Conservation (phyloP, 2,888 invertebrate genomes). For the Papilio elwesi region DNA sequence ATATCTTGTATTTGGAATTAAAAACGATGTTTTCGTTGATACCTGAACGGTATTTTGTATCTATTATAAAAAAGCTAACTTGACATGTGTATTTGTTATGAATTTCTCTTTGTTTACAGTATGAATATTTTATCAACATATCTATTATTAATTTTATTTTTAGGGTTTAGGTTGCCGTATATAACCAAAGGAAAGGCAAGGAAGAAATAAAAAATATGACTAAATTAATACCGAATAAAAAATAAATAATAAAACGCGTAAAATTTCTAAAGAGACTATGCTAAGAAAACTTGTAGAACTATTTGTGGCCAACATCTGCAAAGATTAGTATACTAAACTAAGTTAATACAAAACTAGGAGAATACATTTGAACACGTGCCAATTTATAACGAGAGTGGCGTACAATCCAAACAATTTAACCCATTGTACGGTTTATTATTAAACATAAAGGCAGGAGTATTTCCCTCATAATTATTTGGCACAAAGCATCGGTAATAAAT, state of each 20-base stretch:
- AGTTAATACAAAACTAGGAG: not conserved
- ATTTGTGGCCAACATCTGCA: not conserved
- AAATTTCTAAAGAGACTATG: not conserved
- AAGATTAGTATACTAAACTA: not conserved
- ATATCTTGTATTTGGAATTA: no score
- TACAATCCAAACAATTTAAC: constrained; percentile 29
- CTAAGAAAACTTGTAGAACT: not conserved
- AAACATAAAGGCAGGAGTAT: constrained; percentile 29
- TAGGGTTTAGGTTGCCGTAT: no score
- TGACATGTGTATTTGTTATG: no score
- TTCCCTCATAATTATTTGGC: constrained; percentile 34
- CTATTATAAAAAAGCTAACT: no score
- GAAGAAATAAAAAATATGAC: no score
- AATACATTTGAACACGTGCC: constrained; percentile 12
- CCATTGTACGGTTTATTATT: constrained; percentile 33
- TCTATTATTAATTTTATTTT: no score
- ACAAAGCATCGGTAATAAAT: constrained; percentile 37
- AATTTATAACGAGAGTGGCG: constrained; percentile 12
- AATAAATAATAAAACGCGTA: not conserved
- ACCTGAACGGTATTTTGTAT: no score
- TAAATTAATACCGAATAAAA: no score
- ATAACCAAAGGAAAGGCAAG: no score
- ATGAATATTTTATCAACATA: no score
- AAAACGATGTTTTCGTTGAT: no score
- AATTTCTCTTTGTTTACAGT: no score